Base-by-base conservation (phyloP, 2,888 invertebrate species). In the Orthonychiurus folsomi region DNA sequence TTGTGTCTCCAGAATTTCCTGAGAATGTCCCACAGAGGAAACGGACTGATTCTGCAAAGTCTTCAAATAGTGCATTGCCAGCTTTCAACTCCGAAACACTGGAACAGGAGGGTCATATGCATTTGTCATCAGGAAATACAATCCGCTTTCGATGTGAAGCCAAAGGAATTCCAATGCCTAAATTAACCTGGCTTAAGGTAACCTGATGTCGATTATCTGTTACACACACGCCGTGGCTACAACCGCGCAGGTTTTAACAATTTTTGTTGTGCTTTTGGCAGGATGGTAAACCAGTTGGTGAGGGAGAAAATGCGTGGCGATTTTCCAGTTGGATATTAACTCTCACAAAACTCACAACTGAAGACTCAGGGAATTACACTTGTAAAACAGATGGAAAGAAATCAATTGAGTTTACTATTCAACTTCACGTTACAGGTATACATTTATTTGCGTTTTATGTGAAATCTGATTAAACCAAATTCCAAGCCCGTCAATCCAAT, bases 121-220 rank as follows among this genome's bases (percentile, higher is more conserved):
- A 70, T 50, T 63, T 72, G 27, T 66, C 70, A n/a, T 66, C 69
- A 23, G 72, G 72, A 61, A 69, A 68, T 60, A 66, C 70, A 27
- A 70, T 70, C 54, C 63, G 70, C 21, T 67, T 72, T 54, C 65
- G 63, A 24, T 72, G 72, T 54, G 70, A 70, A 61, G 62, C 69
- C 56, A 66, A 66, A 59, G 68, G 70, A 52, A 52, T 54, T 24
- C 66, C 68, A 27, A 62, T 67, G 50, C 61, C 72, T 1, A 70
- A 66, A 65, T 56, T 72, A n/a, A 68, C 65, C 3, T 72, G 72
- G 72, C 60, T 69, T 54, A 72, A 72, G 63, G 72, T 72, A 62
- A 27, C n/a, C n/a, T n/a, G 60, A 23, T 21, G 53, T n/a, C 21
- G 20, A 57, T 57, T 27, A n/a, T n/a, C 27, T 23, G n/a, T 15